Base-by-base conservation (phyloP, 2,888 invertebrate species). In the Chymomyza amoena region DNA sequence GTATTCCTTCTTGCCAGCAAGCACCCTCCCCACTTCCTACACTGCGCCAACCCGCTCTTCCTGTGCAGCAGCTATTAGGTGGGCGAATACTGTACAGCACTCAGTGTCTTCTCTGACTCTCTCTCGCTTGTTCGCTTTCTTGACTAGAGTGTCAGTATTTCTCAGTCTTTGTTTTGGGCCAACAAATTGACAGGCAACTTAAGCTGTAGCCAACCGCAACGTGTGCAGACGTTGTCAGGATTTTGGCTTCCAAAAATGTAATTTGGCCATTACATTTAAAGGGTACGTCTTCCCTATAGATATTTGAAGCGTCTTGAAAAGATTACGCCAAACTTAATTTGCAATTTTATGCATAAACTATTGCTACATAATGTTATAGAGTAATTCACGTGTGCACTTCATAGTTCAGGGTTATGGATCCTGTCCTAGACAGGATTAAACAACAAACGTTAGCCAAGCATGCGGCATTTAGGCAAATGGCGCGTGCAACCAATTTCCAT, bases 371-470 rank as follows among this genome's bases (percentile, higher is more conserved):
- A 45, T 81, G 65, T 73, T 76, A 80, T 83, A 83, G n/a, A n/a
- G n/a, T n/a, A n/a, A 83, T 87, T 83, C 87, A 83, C 84, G 85
- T 75, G 66, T 70, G 74, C 72, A 16, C n/a, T 67, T 75, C 70
- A 72, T 25, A 61, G 39, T 64, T 66, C 32, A 13, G 39, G 10
- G 39, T 13, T 10, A 13, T 45, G 39, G n/a, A n/a, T 13, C 3
- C 10, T 45, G 39, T 45, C 39, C 66, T 76, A 68, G 73, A 56
- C 64, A 60, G 79, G 77, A 75, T 86, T 82, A 80, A 66, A 61
- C 73, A 59, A 57, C 16, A 51, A 64, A 16, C 54, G 20, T 50
- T 73, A 70, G 60, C 68, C 61, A 73, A 78, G 73, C 73, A 69
- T 79, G 79, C 67, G 75, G 72, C 77, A 74, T 78, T 78, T 79